phyloP scores from a whole-genome alignment of 2,888 invertebrate genomes.

The Nemapogon koenigi region DNA sequence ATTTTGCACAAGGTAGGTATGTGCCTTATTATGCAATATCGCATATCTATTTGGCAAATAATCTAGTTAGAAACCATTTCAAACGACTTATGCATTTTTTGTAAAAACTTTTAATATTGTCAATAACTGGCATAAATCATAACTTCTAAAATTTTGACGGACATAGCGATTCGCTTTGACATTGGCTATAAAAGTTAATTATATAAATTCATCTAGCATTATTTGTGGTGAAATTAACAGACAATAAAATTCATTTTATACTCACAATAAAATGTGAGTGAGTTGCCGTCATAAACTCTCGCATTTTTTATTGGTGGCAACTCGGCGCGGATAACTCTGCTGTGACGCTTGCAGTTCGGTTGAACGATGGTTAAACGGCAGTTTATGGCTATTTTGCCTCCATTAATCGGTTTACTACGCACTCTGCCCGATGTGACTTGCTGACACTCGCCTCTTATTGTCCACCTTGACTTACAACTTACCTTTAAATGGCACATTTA shows the following conservation, averaged over 20 bases:
- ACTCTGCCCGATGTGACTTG: slow-evolving; percentile 35
- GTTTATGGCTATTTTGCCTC: slow-evolving; percentile 64
- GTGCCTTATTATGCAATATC: no score
- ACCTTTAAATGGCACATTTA: no score
- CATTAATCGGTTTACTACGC: slow-evolving; percentile 64
- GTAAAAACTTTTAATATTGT: no score
- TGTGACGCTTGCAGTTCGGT: slow-evolving; percentile 64
- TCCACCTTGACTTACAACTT: no score
- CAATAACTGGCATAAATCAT: no score
- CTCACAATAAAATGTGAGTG: slow-evolving; percentile 65
- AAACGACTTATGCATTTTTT: no score
- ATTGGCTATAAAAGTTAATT: slow-evolving; percentile 44
- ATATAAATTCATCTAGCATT: slow-evolving; percentile 48
- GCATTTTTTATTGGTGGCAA: slow-evolving; percentile 63
- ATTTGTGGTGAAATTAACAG: slow-evolving; percentile 66
- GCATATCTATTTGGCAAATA: no score
- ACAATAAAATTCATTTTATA: slow-evolving; percentile 66
- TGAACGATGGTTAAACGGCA: slow-evolving; percentile 65
- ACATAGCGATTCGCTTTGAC: no score
- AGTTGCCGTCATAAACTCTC: slow-evolving; percentile 66
- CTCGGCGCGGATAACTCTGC: slow-evolving; percentile 35
- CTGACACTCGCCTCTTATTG: no score
- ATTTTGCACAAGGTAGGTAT: no score
- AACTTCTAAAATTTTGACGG: no score
- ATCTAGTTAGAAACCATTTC: no score